Percentiles rank a stretch among this genome's conserved stretches.
Evolutionary conservation across 1,140 invertebrate genomes (phyloP).

Genomic region (Lucilia sericata): DNA sequence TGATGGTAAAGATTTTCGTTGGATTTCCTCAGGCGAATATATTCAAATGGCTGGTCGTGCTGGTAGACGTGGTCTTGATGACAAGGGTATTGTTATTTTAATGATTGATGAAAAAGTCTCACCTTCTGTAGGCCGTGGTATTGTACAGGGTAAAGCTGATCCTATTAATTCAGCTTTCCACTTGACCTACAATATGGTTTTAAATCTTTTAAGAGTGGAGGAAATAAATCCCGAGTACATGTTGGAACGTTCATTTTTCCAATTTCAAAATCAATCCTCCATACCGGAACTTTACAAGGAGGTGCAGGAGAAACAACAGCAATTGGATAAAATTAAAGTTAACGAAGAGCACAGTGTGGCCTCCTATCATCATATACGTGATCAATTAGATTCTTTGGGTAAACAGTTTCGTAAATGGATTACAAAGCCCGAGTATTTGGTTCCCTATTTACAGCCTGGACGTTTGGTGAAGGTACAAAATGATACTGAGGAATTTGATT

Average conservation of each 20-base stretch:
- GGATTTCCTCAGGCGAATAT: constrained; percentile 97
- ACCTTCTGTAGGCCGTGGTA: constrained; percentile 83
- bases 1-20: constrained; percentile 93
- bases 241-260: constrained; percentile 97
- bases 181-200: constrained; percentile 99
- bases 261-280: constrained; percentile 97
- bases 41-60: constrained; percentile 99
- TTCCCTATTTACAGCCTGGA: constrained; percentile 95
- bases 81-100: constrained; percentile 97
- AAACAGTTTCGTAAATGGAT: constrained; percentile 83
- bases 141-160: constrained; percentile 94
- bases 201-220: constrained; percentile 96
- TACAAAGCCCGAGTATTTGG: constrained; percentile 87
- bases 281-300: constrained; percentile 91
- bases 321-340: constrained; percentile 75
- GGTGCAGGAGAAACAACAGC: constrained; percentile 78
- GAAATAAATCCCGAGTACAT: constrained; percentile 99
- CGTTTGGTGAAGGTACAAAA: constrained; percentile 92
- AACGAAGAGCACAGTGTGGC: constrained; percentile 83
- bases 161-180: constrained; percentile 99
- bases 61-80: constrained; percentile 96
- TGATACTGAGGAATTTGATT: constrained; percentile 90
- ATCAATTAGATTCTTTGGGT: constrained; percentile 82
- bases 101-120: constrained; percentile 99
- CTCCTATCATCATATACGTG: constrained; percentile 86